Evolutionary conservation across 2,888 invertebrate genomes (phyloP).

Genomic region (Drosophila nigricruria): DNA sequence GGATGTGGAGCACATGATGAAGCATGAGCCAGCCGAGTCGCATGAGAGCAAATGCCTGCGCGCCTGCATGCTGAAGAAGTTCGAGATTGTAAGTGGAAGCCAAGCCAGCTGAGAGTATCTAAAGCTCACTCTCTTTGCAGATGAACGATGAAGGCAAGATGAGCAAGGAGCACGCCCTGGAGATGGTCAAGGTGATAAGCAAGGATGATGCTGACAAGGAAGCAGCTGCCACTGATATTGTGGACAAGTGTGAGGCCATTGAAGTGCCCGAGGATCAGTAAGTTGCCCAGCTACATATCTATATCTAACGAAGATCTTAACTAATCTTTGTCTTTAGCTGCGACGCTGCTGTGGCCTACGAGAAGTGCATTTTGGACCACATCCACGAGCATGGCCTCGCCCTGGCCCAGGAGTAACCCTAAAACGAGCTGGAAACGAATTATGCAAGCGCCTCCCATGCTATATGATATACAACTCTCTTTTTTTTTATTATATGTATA

Average conservation of each 20-base stretch:
- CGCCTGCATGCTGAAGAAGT: conserved; percentile 82
- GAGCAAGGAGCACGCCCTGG: conserved; percentile 64
- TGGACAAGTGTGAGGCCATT: conserved; percentile 67
- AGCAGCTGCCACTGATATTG: conserved; percentile 53
- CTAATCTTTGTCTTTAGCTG: conserved; percentile 55
- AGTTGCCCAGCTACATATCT: conserved; percentile 36
- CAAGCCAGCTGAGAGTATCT: not conserved
- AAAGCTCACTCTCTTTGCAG: conserved; percentile 45
- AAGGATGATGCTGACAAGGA: conserved; percentile 71
- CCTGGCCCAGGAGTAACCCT: conserved; percentile 34
- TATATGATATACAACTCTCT: conserved; percentile 17
- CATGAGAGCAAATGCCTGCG: conserved; percentile 82
- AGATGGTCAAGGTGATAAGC: conserved; percentile 63
- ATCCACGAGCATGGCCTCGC: conserved; percentile 71
- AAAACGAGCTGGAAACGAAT: not conserved
- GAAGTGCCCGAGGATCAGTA: conserved; percentile 82
- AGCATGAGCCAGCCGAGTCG: conserved; percentile 65
- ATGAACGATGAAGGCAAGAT: conserved; percentile 81
- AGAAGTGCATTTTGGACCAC: conserved; percentile 67
- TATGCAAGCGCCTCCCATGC: conserved; percentile 52
- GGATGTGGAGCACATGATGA: conserved; percentile 79
- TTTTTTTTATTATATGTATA: conserved; percentile 11
- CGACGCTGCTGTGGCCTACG: conserved; percentile 79
- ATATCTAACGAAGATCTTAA: no score
- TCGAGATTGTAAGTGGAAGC: conserved; percentile 75